Percentiles rank a stretch among this genome's conserved stretches.
Conservation (phyloP, 30 jellyfish, hydroid and myxozoan species). For the Pelagia noctiluca region DNA sequence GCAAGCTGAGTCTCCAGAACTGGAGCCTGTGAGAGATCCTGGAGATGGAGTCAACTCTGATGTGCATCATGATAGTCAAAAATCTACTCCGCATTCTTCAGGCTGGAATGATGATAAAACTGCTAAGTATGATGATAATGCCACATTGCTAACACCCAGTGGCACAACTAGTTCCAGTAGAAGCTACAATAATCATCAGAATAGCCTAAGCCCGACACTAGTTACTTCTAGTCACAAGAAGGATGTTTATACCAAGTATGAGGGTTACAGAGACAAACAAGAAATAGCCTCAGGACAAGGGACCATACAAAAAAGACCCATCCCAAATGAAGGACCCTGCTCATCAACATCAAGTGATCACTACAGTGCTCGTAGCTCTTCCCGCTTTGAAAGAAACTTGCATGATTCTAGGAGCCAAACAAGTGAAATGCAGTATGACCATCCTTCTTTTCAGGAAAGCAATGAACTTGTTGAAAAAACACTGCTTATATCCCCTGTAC, state of each 20-base stretch:
- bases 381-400: not conserved
- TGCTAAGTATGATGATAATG: no score
- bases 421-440: not conserved
- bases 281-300: not conserved
- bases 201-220: no score
- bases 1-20: not conserved
- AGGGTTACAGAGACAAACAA: no score
- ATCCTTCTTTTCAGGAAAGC: not conserved
- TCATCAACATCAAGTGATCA: not conserved
- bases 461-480: conserved; percentile 31
- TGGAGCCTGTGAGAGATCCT: not conserved
- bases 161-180: no score
- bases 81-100: no score
- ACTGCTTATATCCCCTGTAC: conserved; percentile 38
- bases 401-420: not conserved
- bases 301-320: not conserved
- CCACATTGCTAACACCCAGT: no score
- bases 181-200: no score
- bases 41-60: no score
- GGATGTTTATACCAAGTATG: no score
- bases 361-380: not conserved
- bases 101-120: no score
- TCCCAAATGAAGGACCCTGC: not conserved
- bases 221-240: no score
- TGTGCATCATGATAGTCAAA: no score